These are phyloP conservation scores for Dendropsophus ebraccatus DNA, from an alignment of 2,113 vertebrate genomes.

Conservation along the genomic window DNA sequence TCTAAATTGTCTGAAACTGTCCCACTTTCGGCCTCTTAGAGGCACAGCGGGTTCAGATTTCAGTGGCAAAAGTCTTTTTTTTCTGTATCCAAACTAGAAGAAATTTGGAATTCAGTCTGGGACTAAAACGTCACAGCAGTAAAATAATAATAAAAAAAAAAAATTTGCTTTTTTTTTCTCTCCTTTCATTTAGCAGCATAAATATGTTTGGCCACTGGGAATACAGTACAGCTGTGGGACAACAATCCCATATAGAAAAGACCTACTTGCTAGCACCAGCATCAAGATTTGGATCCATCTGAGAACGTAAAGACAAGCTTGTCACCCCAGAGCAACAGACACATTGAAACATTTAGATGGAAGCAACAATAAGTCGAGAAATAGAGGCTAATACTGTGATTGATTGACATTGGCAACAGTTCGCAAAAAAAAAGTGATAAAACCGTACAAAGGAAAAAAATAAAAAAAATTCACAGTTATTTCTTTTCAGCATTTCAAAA, in stretches of 20 bases:
- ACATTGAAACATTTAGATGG: slow-evolving; percentile 76
- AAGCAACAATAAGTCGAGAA: slow-evolving; percentile 83
- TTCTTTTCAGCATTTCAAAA: slow-evolving; percentile 81
- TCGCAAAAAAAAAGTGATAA: slow-evolving; percentile 74
- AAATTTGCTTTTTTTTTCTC: slow-evolving; percentile 81
- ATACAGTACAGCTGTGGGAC: slow-evolving; percentile 89
- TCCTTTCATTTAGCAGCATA: slow-evolving; percentile 96
- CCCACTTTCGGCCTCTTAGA: slow-evolving; percentile 97
- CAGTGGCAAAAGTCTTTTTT: slow-evolving; percentile 91
- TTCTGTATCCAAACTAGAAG: slow-evolving; percentile 92
- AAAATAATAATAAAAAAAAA: slow-evolving; percentile 80
- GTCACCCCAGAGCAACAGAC: slow-evolving; percentile 80
- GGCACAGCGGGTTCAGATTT: slow-evolving; percentile 99
- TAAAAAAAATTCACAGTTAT: slow-evolving; percentile 90
- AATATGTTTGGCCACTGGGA: slow-evolving; percentile 99
- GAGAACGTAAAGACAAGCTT: slow-evolving; percentile 84
- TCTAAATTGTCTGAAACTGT: slow-evolving; percentile 87
- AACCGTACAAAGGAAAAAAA: slow-evolving; percentile 76
- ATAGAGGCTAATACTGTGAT: slow-evolving; percentile 98
- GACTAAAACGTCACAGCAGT: slow-evolving; percentile 99
- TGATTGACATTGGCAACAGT: slow-evolving; percentile 90
- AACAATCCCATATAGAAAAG: slow-evolving; percentile 81
- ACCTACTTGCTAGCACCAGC: slow-evolving; percentile 88
- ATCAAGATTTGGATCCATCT: slow-evolving; percentile 82
- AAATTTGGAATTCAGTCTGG: slow-evolving; percentile 99